Conservation (phyloP, 1,140 invertebrate species). For the Adoxophyes honmai region DNA sequence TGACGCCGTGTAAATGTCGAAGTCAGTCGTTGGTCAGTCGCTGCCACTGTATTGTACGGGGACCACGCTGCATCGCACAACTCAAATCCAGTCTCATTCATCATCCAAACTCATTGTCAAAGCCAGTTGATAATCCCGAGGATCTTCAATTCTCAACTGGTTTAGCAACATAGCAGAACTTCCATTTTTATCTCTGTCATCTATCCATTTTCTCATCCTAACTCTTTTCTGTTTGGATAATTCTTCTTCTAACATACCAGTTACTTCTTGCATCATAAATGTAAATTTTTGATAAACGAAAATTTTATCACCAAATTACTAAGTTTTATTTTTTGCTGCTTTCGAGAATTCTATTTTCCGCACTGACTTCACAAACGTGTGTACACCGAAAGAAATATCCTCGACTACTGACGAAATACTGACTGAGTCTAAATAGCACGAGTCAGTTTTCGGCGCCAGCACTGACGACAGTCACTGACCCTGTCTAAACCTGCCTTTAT, state of each 20-base stretch:
- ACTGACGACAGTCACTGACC: not conserved
- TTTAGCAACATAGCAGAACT: too few species aligned
- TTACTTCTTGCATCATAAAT: conserved; percentile 1
- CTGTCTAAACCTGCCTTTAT: not conserved
- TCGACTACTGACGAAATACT: conserved; percentile 7
- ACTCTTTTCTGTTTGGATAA: not conserved
- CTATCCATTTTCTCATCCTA: not conserved
- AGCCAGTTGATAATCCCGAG: too few species aligned
- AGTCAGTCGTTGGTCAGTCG: conserved; percentile 1
- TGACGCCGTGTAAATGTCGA: not conserved
- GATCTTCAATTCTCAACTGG: too few species aligned
- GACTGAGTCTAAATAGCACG: conserved; percentile 2
- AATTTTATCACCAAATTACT: not conserved
- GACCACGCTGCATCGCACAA: not conserved
- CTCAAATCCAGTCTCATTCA: too few species aligned
- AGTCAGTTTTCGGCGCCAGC: conserved; percentile 3
- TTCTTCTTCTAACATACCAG: conserved; percentile 2
- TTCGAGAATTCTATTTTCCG: conserved; percentile 2
- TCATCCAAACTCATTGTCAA: too few species aligned
- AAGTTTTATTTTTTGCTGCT: not conserved
- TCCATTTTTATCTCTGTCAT: not conserved
- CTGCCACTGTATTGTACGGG: not conserved
- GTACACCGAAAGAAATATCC: conserved; percentile 10
- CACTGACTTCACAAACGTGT: conserved; percentile 9
- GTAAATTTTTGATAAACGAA: not conserved